phyloP scores from a whole-genome alignment of 2,888 invertebrate genomes.

The Exocentrus adspersus region DNA sequence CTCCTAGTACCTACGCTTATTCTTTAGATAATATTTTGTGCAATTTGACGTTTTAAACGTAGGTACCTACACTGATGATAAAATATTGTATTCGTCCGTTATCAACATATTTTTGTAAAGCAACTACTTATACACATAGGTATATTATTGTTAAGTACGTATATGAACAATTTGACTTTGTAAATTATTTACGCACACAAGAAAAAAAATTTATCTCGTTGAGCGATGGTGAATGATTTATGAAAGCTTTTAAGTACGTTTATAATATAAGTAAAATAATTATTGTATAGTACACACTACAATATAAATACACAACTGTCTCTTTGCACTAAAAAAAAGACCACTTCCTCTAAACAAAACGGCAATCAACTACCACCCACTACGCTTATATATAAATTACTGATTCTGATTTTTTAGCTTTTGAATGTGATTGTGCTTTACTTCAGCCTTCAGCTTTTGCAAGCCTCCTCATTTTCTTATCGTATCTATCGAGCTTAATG shows the following conservation, averaged over 20 bases:
- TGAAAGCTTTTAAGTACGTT: background rate
- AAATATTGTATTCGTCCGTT: background rate
- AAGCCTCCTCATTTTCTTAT: slow-evolving; percentile 35
- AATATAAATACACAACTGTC: slow-evolving; percentile 38
- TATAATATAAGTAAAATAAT: slow-evolving; percentile 11
- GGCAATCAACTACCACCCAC: slow-evolving; percentile 28
- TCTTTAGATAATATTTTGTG: too few relatives aligned
- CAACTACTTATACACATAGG: background rate
- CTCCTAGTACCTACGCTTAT: too few relatives aligned
- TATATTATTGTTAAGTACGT: background rate
- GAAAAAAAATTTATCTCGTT: background rate
- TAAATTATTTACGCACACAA: background rate
- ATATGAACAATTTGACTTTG: too few relatives aligned
- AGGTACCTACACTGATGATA: too few relatives aligned
- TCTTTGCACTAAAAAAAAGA: slow-evolving; percentile 38
- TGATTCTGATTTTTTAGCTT: slow-evolving; percentile 36
- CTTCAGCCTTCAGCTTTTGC: slow-evolving; percentile 47
- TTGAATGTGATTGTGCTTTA: slow-evolving; percentile 45
- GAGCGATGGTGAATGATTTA: background rate
- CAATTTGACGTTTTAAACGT: too few relatives aligned
- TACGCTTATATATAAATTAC: slow-evolving; percentile 29
- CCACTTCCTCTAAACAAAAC: slow-evolving; percentile 39
- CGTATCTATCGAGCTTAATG: slow-evolving; percentile 61
- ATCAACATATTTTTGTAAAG: background rate
- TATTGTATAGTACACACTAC: slow-evolving; percentile 20